A percentile compares a stretch with the other conserved stretches of the same genome.
Evolutionary conservation across 2,797 vertebrate species (phyloP).

Genomic region (Menidia menidia): DNA sequence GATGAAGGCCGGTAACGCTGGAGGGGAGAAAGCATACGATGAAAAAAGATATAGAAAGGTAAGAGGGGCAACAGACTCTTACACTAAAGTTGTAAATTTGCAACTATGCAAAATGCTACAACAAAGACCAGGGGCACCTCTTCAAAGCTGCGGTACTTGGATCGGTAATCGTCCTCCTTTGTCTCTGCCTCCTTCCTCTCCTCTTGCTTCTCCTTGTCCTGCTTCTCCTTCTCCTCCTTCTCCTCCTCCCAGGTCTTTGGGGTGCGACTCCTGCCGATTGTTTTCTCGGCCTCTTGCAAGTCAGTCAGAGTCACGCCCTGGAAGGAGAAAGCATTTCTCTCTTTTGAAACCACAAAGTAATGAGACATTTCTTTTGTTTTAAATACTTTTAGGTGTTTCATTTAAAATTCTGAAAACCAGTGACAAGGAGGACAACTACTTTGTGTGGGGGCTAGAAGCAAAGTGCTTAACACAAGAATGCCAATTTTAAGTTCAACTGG

Average conservation of each 20-base stretch:
- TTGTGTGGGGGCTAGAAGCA: not conserved
- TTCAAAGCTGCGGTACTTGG: conserved; percentile 91
- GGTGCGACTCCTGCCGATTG: conserved; percentile 91
- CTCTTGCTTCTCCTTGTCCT: conserved; percentile 96
- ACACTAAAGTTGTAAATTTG: not conserved
- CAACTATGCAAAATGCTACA: not conserved
- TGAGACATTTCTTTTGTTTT: no score
- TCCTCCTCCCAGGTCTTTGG: conserved; percentile 91
- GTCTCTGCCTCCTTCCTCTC: conserved; percentile 94
- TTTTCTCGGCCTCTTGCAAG: conserved; percentile 99
- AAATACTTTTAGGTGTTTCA: no score
- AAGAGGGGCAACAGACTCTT: not conserved
- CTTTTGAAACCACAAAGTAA: not conserved
- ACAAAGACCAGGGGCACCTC: conserved; percentile 82
- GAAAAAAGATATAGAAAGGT: not conserved
- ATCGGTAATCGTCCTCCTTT: conserved; percentile 95
- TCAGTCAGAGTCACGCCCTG: conserved; percentile 97
- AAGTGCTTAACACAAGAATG: conserved; percentile 20
- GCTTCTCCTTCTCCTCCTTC: conserved; percentile 95
- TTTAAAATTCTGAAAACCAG: not conserved
- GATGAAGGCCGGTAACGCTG: conserved; percentile 88
- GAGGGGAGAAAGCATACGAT: not conserved
- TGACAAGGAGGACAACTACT: not conserved
- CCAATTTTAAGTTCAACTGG: no score
- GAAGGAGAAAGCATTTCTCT: not conserved